Base-by-base conservation (phyloP, 2,113 vertebrate genomes). In the Corythaixoides concolor region DNA sequence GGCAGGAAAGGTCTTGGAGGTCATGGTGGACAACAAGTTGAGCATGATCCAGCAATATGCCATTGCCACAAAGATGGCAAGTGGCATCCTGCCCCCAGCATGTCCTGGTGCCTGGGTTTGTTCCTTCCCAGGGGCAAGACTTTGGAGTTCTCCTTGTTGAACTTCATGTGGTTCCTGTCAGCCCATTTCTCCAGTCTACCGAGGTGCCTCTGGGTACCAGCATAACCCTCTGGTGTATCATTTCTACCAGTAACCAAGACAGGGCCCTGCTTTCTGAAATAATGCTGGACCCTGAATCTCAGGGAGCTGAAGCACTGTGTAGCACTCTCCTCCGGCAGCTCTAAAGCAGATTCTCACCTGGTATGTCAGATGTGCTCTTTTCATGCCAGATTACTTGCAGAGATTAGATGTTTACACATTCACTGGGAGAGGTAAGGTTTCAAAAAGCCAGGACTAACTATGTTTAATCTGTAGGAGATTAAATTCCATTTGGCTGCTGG, bases 151-250 rank as follows among this genome's bases (percentile, higher is more conserved):
- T 3, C 7, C 6, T 56, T 75, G 7, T 16, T 30, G 22, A 33
- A 39, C 4, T 53, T 63, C 20, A 43, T 2, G 6, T 58, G 20
- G 11, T 58, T 58, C 47, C 58, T 53, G 7, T 39, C 24, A 72
- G 11, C 7, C 53, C 47, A 11, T 47, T 72, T 79, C 26, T 82
- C 37, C 12, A 22, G 15, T 11, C 23, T 74, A 17, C 47, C 30
- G 24, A 69, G 27, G 45, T 87, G 18, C 4, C 8, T 33, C 35
- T 80, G 35, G 9, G 23, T 60, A 28, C 13, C 10, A 91, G 17
- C 26, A 37, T 0, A 6, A 16, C 8, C 6, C 4, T 55, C 49
- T 60, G 8, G 18, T 52, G 24, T 26, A 8, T 41, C 2, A 0
- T 52, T 82, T 70, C 33, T 68, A 30, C 15, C 35, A 76, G 30